Percentiles rank a stretch among this genome's conserved stretches.
Conservation (phyloP, 2,888 invertebrate species). For the Uloborus plumipes region DNA sequence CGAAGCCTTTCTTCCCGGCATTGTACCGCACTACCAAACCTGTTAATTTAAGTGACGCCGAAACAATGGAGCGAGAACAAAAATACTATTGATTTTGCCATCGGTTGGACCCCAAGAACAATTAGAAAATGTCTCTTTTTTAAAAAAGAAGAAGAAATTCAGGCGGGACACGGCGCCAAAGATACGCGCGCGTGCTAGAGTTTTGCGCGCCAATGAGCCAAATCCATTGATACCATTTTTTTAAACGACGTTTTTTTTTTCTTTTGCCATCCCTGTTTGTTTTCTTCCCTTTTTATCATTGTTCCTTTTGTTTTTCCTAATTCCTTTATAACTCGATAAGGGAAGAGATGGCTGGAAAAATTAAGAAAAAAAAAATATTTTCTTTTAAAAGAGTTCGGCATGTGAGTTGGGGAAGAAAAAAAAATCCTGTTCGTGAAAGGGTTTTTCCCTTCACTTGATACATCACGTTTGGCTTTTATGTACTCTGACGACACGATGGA, state of each 20-base stretch:
- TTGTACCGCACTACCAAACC: conserved; percentile 60
- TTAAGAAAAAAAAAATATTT: conserved; percentile 39
- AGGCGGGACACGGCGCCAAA: conserved; percentile 33
- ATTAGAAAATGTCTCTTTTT: conserved; percentile 62
- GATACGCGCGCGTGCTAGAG: conserved; percentile 47
- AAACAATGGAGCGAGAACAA: conserved; percentile 62
- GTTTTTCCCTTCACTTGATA: conserved; percentile 58
- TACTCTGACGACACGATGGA: conserved; percentile 1
- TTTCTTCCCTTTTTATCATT: conserved; percentile 62
- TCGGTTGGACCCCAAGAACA: conserved; percentile 61
- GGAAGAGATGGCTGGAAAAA: conserved; percentile 1
- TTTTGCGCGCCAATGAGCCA: conserved; percentile 54
- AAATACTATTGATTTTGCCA: conserved; percentile 65
- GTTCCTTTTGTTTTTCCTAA: conserved; percentile 62
- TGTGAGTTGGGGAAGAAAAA: conserved; percentile 26
- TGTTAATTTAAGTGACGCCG: conserved; percentile 65
- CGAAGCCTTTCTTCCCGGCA: conserved; percentile 47
- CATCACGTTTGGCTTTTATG: conserved; percentile 54
- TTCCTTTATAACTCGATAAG: conserved; percentile 64
- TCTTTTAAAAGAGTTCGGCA: conserved; percentile 55
- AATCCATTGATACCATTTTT: conserved; percentile 60
- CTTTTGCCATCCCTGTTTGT: conserved; percentile 43
- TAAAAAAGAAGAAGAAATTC: conserved; percentile 30
- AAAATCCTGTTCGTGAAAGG: conserved; percentile 42
- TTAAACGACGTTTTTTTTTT: conserved; percentile 21